Conservation (phyloP, 2,113 vertebrate species). For the Antennarius striatus region DNA sequence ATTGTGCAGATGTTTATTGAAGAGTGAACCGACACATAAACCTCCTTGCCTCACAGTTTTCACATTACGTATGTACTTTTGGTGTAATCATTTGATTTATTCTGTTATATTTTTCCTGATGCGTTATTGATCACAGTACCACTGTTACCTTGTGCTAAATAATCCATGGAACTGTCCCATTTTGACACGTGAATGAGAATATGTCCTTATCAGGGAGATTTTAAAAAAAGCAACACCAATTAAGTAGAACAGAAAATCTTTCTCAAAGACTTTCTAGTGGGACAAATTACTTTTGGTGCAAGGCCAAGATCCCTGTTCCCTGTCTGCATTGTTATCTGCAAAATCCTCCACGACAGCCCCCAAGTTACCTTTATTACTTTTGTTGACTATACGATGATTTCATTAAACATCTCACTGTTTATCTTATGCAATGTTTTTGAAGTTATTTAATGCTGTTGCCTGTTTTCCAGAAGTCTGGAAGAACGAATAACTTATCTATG, state of each 20-base stretch:
- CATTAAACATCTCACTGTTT: neutral
- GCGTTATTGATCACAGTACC: neutral
- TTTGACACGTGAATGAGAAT: neutral
- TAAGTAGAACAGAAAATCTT: neutral
- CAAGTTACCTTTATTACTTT: no score
- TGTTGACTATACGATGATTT: no score
- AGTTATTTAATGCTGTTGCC: constrained; percentile 14
- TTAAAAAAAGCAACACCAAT: neutral
- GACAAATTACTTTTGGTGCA: neutral
- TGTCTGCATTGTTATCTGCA: neutral
- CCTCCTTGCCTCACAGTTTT: neutral
- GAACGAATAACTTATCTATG: constrained; percentile 35
- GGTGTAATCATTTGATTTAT: neutral
- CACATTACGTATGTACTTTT: neutral
- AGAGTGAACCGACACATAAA: neutral
- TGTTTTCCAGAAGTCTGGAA: neutral
- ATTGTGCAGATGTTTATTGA: constrained; percentile 20
- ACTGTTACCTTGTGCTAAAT: neutral
- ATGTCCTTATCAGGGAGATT: neutral
- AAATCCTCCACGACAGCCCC: neutral
- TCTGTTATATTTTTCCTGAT: neutral
- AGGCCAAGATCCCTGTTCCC: neutral
- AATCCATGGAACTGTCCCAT: neutral
- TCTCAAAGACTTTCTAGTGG: constrained; percentile 9
- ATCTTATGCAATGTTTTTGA: constrained; percentile 2